Percentiles rank a stretch among this genome's conserved stretches.
These are phyloP conservation scores for Drosophila yakuba DNA, from an alignment of 1,140 invertebrate genomes.

Conservation along the genomic window DNA sequence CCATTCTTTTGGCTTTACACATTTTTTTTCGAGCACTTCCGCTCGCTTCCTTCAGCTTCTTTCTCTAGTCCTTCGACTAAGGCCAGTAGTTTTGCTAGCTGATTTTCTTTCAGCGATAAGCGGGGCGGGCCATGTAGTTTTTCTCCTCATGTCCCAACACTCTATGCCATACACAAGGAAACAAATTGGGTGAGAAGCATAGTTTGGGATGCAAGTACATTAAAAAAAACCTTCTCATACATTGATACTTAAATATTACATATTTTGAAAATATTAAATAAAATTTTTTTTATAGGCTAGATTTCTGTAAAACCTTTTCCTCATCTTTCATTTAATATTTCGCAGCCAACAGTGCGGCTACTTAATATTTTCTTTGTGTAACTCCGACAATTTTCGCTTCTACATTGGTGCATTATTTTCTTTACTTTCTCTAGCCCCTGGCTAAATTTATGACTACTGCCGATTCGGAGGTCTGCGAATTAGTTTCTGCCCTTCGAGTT, in stretches of 20 bases:
- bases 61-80: conserved; percentile 13
- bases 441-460: conserved; percentile 71
- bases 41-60: conserved; percentile 48
- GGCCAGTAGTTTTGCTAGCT: conserved; percentile 23
- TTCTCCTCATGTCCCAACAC: background rate
- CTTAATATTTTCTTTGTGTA: conserved; percentile 29
- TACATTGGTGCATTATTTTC: conserved; percentile 20
- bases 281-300: background rate
- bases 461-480: conserved; percentile 55
- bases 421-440: conserved; percentile 23
- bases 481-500: conserved; percentile 29
- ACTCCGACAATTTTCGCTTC: conserved; percentile 19
- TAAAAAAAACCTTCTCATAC: too few species aligned
- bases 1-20: conserved; percentile 38
- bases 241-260: background rate
- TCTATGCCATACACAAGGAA: conserved; percentile 9
- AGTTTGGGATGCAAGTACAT: too few species aligned
- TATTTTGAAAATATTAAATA: background rate
- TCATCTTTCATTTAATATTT: too few species aligned
- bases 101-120: conserved; percentile 70
- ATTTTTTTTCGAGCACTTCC: conserved; percentile 57
- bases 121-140: conserved; percentile 34
- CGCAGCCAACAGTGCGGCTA: background rate
- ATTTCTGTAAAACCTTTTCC: too few species aligned
- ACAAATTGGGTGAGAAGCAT: background rate